Base-by-base conservation (phyloP, 1,140 invertebrate genomes). In the Tetragonula clypearis region DNA sequence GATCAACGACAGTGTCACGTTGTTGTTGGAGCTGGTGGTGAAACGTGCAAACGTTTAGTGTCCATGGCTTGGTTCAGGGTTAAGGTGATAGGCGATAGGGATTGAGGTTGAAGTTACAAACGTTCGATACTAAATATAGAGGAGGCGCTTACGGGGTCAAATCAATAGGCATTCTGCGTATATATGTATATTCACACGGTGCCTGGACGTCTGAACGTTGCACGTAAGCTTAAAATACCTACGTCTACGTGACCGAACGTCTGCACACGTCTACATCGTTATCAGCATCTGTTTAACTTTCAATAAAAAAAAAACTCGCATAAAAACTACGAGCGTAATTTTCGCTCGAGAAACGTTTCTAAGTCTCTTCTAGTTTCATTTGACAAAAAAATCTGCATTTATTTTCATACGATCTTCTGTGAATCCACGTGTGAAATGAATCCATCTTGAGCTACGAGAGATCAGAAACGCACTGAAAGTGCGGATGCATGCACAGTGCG, bases 111-210 rank as follows among this genome's bases (percentile, higher is more conserved):
- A 88, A 74, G 87, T 87, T 83, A 74, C 79, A 69, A 89, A 88
- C 82, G 79, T 86, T 88, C 85, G 85, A 86, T 88, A 92, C 89
- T 93, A 92, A 92, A 92, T 90, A 92, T 90, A 91, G 87, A 76
- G 86, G 41, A 85, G 77, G 73, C 71, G 87, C 74, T 86, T 79
- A 79, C 84, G 81, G 81, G 87, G 85, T 91, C 87, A 90, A 92
- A 93, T 92, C 91, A 90, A 92, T 91, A 93, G 82, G 71, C 72
- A 89, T 72, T 71, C 76, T 81, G 69, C 53, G 80, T 88, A 84
- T 85, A 85, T 83, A 87, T 90, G 66, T 87, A 84, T 82, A 84
- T 69, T 55, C n/a, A 84, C n/a, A 84, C 58, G 69, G 53, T 84
- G 74, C 66, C 23, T 79, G 79, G 82, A 86, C 79, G 72, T 69